Base-by-base conservation (phyloP, 2,797 vertebrate genomes). In the Heteromormyrus szaboi region DNA sequence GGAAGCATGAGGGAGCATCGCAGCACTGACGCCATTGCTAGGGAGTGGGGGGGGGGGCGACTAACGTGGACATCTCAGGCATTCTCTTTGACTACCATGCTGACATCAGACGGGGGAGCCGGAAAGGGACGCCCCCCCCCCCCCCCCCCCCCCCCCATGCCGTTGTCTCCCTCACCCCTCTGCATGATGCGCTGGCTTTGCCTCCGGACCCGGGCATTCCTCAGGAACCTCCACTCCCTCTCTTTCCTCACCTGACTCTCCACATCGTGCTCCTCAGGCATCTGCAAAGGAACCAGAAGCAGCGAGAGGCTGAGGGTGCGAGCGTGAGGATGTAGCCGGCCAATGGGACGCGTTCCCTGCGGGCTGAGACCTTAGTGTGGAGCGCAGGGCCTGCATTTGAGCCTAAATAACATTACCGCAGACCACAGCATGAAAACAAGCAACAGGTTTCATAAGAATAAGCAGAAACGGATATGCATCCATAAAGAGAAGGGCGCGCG, bases 241-340 rank as follows among this genome's bases (percentile, higher is more conserved):
- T 99, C 98, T 95, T 99, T 98, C 92, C 97, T 96, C 91, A 97
- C 96, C 94, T 98, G 98, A 89, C 98, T 99, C 95, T 99, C 98
- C 93, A 97, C 90, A 93, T 99, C 98, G 0, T 99, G 98, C 90
- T 99, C 98, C 90, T 99, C 98, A 0, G 98, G 98, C 92, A 99
- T 98, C 98, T 99, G 89, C 9, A 33, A 59, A 59, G 6, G 41
- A 54, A 17, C 11, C 48, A 79, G 65, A 3, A 59, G 86, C n/a
- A 14, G 14, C 14, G 11, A 33, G 17, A 19, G 22, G 68, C n/a
- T 44, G 12, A 76, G 68, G 33, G 29, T 6, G 68, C 44, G 44
- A 62, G 19, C 12, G n/a, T 33, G 22, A 56, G 25, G 17, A 29
- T 1, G 6, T 2, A 54, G 12, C 11, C 25, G 48, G 29, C 46